A percentile compares a stretch with the other conserved stretches of the same genome.
These are phyloP conservation scores for Cancer borealis DNA, from an alignment of 2,888 invertebrate genomes.

Conservation along the genomic window DNA sequence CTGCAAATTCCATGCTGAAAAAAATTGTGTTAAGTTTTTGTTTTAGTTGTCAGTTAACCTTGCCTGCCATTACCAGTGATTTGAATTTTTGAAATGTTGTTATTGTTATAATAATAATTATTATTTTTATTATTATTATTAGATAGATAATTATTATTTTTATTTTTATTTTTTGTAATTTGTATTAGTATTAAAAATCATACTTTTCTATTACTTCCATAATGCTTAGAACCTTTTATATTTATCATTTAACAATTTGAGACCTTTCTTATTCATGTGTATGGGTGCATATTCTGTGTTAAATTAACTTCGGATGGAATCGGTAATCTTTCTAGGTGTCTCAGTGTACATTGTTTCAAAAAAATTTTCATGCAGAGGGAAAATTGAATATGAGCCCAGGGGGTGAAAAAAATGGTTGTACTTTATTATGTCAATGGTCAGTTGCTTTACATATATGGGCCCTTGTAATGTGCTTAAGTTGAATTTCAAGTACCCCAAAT, in stretches of 20 bases:
- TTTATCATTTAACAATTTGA: neutral
- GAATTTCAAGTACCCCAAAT: neutral
- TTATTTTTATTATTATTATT: neutral
- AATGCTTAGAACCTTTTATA: neutral
- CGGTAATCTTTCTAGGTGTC: neutral
- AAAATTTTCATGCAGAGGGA: neutral
- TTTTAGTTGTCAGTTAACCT: neutral
- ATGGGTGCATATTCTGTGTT: neutral
- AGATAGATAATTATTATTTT: neutral
- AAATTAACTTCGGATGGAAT: neutral
- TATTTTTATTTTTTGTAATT: no score
- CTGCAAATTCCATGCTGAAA: neutral
- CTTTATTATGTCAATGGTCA: neutral
- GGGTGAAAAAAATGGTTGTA: neutral
- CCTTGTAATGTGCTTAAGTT: neutral
- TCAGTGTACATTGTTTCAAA: neutral
- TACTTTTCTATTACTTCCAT: neutral
- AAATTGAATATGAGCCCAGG: neutral
- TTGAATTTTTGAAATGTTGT: neutral
- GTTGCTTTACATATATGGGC: neutral
- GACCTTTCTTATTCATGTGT: neutral
- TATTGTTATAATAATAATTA: neutral
- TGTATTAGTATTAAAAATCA: neutral
- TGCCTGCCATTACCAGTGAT: neutral
- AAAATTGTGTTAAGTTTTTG: neutral